Evolutionary conservation across 1,140 invertebrate genomes (phyloP), one percentile per base, ranked within the genome.

Genomic region (Hylaeus volcanicus): DNA sequence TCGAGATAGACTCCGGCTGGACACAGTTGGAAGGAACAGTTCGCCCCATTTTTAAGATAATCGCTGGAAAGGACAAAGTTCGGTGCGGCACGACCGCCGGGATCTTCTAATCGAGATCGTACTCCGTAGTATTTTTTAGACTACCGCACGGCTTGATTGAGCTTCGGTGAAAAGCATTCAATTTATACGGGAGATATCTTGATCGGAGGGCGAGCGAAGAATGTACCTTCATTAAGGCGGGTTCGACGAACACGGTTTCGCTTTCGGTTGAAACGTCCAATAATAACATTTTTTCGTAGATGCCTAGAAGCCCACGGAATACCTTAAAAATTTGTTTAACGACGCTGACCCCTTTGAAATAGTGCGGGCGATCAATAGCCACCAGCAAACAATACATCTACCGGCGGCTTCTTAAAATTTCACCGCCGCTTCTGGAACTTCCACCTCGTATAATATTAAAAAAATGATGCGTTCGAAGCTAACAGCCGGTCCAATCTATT

Each of bases 201-300:
- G 86, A 88, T 88, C 85, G 83, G 79, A 76, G 83, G 63, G 64
- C 82, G 79, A 80, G 69, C 79, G 83, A 88, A 85, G 86, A 88
- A 88, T 88, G 86, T 88, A 86, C 86, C 86, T 88, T 88, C 86
- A 88, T 88, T 88, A 88, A 88, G 85, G 64, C 68, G 61, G 65
- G 51, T 81, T 77, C 85, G 64, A 88, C 79, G 79, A 87, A 88
- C 86, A 88, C 83, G 86, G 74, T 88, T 88, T 88, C 86, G 85
- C 86, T 88, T 82, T 88, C 86, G 86, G 69, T 84, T 74, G 66
- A 77, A 84, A 83, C 71, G 66, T 74, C 82, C 79, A 87, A 87
- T 86, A 87, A 84, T 87, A 80, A 87, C 78, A 84, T 85, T 88
- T 88, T 87, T 88, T 88, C 83, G 75, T 84, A 64, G 85, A 70